Base-by-base conservation (phyloP, 2,888 invertebrate genomes). In the Limnephilus auricula region DNA sequence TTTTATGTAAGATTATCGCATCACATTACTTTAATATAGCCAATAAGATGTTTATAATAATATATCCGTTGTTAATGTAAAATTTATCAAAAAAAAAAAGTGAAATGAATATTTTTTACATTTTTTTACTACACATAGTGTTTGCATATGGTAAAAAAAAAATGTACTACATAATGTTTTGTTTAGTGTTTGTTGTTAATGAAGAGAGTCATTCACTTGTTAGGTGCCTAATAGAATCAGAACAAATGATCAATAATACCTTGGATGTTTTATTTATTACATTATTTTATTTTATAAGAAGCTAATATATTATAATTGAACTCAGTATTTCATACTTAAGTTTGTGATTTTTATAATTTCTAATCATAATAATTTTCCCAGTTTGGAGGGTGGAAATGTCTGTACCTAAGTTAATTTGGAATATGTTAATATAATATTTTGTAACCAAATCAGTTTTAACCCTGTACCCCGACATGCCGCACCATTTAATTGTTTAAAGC, bases 51-150 rank as follows among this genome's bases (percentile, higher is more conserved):
- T 85, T 85, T 84, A 30, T 65, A 65, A 65, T 65, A 65, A 65
- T 88, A 88, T 78, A 88, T 88, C 87, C n/a, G 78, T 78, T 32
- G 79, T 88, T 65, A 37, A 88, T 25, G 34, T 88, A 78, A 88
- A 88, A 78, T 88, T 34, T 32, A 85, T 85, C 12, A 65, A n/a
- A 88, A 94, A 86, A 85, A 45, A 25, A 79, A 94, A 86, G 86
- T 78, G 80, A 82, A 86, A 80, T 18, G 30, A 93, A 93, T 93
- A 93, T 93, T 91, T 87, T 90, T 90, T 91, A 90, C 86, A 85
- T 37, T 89, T 89, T 89, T 89, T 80, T 89, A 89, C 89, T 80
- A 80, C 79, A 89, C 80, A 45, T 89, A 89, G 80, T 89, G 80
- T 80, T 65, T 40, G 37, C 89, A 40, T 34, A 79, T 85, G 45